Evolutionary conservation across 2,888 invertebrate species (phyloP).

Genomic region (Cloeon dipterum): DNA sequence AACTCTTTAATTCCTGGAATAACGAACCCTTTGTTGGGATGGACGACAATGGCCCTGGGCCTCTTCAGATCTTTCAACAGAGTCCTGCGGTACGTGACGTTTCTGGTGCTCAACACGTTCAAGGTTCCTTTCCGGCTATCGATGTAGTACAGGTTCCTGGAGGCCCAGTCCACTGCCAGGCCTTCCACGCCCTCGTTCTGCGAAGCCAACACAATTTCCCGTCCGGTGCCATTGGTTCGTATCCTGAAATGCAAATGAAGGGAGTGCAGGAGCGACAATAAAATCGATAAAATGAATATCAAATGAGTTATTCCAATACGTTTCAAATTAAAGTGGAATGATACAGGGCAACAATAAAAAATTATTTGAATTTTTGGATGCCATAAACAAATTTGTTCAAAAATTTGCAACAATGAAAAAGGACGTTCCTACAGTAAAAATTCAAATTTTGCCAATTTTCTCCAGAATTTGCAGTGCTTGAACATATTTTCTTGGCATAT

Average conservation of each 20-base stretch:
- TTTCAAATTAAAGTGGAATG: too few species aligned
- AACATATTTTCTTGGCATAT: too few species aligned
- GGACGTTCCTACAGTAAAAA: too few species aligned
- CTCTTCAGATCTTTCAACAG: constrained; percentile 70
- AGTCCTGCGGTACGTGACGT: constrained; percentile 62
- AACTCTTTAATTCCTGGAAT: too few species aligned
- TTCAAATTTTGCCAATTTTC: too few species aligned
- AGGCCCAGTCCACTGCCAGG: constrained; percentile 85
- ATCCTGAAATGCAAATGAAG: too few species aligned
- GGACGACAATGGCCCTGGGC: constrained; percentile 88
- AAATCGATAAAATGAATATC: background rate
- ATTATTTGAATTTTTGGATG: too few species aligned
- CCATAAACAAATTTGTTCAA: too few species aligned
- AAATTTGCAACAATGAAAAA: too few species aligned
- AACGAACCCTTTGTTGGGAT: constrained; percentile 65
- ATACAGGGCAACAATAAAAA: too few species aligned
- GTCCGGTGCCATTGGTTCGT: constrained; percentile 51
- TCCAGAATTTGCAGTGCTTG: too few species aligned
- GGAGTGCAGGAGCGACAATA: background rate
- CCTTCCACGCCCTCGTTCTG: constrained; percentile 96
- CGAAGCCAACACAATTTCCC: constrained; percentile 78
- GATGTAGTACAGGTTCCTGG: constrained; percentile 87
- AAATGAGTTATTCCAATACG: background rate
- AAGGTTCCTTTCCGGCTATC: constrained; percentile 84
- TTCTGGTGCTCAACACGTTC: constrained; percentile 73